Conservation (phyloP, 2,113 vertebrate species). For the Vanacampus margaritifer region DNA sequence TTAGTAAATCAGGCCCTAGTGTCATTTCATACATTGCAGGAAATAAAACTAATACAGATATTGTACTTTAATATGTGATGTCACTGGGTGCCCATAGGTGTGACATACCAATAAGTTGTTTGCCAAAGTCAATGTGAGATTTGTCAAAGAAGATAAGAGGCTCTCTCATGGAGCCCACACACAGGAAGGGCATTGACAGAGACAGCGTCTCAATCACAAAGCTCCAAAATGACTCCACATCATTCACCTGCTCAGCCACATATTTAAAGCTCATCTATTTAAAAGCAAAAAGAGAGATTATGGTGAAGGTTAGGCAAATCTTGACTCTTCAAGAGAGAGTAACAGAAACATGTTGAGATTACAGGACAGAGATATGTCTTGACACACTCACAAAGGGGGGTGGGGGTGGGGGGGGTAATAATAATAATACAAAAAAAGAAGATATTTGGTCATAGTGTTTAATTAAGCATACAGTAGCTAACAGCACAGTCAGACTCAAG, state of each 20-base stretch:
- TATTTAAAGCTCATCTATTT: slow-evolving; percentile 82
- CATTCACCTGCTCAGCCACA: slow-evolving; percentile 64
- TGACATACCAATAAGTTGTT: slow-evolving; percentile 76
- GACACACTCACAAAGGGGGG: too few relatives aligned
- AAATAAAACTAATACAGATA: neutral
- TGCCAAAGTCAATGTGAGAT: slow-evolving; percentile 77
- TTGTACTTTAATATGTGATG: neutral
- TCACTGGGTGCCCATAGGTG: neutral
- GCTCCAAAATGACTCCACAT: slow-evolving; percentile 84
- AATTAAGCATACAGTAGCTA: too few relatives aligned
- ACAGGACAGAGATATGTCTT: neutral
- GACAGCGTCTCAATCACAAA: slow-evolving; percentile 78
- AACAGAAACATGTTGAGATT: neutral
- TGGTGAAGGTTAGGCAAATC: neutral
- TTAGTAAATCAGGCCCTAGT: neutral
- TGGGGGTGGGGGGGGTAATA: too few relatives aligned
- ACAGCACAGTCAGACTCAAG: neutral
- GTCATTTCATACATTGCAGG: too few relatives aligned
- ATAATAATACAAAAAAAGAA: too few relatives aligned
- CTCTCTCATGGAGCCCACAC: slow-evolving; percentile 78
- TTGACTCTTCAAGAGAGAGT: neutral
- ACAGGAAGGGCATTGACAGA: slow-evolving; percentile 80
- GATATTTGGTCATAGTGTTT: too few relatives aligned
- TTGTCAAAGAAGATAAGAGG: slow-evolving; percentile 77
- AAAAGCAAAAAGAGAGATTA: slow-evolving; percentile 9